These are phyloP conservation scores for Agelas oroides DNA, from an alignment of 37 sponge, comb jelly and placozoan genomes.

Conservation along the genomic window DNA sequence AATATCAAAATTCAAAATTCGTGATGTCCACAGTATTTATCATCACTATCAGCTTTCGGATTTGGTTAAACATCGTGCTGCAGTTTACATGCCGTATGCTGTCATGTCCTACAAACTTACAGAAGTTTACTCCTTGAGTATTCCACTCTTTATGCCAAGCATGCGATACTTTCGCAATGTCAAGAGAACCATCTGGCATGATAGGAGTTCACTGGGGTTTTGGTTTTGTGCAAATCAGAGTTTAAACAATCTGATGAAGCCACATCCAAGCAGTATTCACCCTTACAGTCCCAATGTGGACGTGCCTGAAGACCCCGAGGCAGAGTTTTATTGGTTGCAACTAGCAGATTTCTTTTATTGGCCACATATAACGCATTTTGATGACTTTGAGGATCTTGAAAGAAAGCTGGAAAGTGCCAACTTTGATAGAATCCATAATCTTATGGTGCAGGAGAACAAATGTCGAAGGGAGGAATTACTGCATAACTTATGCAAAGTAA, in stretches of 20 bases:
- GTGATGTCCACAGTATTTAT: background rate
- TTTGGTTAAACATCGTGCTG: conserved; percentile 42
- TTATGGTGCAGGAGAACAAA: conserved; percentile 29
- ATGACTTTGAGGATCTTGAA: conserved; percentile 40
- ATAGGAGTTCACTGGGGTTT: conserved; percentile 1
- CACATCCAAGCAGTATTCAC: conserved; percentile 39
- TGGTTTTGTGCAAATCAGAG: conserved; percentile 6
- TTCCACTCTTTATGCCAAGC: conserved; percentile 54
- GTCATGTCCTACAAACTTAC: conserved; percentile 37
- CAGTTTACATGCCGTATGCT: conserved; percentile 46
- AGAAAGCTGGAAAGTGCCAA: conserved; percentile 20
- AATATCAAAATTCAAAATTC: conserved; percentile 9
- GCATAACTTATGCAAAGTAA: conserved; percentile 47
- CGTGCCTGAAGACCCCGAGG: conserved; percentile 16
- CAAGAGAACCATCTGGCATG: background rate
- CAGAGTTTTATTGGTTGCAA: conserved; percentile 65
- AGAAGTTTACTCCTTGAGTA: conserved; percentile 36
- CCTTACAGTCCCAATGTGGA: conserved; percentile 50
- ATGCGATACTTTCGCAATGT: background rate
- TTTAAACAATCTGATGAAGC: conserved; percentile 22
- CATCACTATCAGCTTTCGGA: conserved; percentile 22
- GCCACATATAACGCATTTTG: conserved; percentile 57
- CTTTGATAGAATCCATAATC: conserved; percentile 27
- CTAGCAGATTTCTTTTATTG: conserved; percentile 49
- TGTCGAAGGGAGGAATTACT: conserved; percentile 6